Percentiles rank a stretch among this genome's conserved stretches.
phyloP scores from a whole-genome alignment of 64 coral and sea anemone species.

The Cladopsammia gracilis region DNA sequence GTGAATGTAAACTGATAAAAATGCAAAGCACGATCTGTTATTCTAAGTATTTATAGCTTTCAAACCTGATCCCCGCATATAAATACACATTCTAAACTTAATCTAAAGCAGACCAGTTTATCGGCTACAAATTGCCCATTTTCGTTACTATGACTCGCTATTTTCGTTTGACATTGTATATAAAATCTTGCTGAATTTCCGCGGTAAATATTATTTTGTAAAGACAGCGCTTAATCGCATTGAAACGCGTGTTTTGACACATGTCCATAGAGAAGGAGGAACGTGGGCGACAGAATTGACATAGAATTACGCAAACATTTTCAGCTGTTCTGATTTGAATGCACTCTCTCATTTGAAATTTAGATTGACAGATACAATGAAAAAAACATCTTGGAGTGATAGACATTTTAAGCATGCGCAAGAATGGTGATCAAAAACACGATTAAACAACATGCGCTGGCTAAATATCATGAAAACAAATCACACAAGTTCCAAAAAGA shows the following conservation, averaged over 20 bases:
- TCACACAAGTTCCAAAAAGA: too few relatives aligned
- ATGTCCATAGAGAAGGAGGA: not conserved
- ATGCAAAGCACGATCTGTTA: slow-evolving; percentile 5
- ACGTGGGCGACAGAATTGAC: not conserved
- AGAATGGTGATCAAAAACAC: not conserved
- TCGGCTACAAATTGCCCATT: not conserved
- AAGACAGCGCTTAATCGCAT: not conserved
- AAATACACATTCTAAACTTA: too few relatives aligned
- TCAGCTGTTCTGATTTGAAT: not conserved
- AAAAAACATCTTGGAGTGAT: too few relatives aligned
- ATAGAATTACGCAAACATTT: not conserved
- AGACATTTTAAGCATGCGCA: too few relatives aligned
- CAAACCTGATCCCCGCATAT: too few relatives aligned
- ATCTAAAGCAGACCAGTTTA: not conserved
- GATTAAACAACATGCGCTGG: too few relatives aligned
- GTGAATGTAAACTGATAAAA: slow-evolving; percentile 26
- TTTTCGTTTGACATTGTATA: not conserved
- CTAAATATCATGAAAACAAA: too few relatives aligned
- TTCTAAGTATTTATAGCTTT: not conserved
- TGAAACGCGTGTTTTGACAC: not conserved
- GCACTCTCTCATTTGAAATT: not conserved
- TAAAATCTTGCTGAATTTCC: not conserved
- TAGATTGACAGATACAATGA: not conserved
- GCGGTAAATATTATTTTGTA: not conserved
- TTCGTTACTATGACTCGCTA: not conserved